These are phyloP conservation scores for Cassiopea andromeda DNA, from an alignment of 30 jellyfish, hydroid and myxozoan species.

Conservation along the genomic window DNA sequence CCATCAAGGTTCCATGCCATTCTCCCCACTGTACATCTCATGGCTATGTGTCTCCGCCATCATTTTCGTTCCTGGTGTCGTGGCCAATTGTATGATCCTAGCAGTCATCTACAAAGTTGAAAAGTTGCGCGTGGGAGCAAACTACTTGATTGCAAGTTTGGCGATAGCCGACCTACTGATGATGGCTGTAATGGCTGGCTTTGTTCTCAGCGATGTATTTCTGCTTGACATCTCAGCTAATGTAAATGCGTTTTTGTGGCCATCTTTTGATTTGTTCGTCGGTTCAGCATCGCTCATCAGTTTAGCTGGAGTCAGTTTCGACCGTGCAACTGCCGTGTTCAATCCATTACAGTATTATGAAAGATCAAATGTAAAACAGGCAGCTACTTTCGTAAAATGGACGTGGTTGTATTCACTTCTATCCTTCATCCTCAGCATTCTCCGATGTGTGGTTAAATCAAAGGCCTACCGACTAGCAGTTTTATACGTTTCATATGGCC, in stretches of 20 bases:
- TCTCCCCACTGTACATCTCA: slow-evolving; percentile 44
- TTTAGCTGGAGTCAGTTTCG: slow-evolving; percentile 88
- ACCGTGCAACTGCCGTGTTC: slow-evolving; percentile 78
- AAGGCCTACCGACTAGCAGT: slow-evolving; percentile 34
- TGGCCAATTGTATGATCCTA: slow-evolving; percentile 72
- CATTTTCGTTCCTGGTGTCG: slow-evolving; percentile 69
- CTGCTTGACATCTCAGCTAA: slow-evolving; percentile 33
- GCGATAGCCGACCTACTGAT: slow-evolving; percentile 80
- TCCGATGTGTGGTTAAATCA: slow-evolving; percentile 36
- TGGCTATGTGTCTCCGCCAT: slow-evolving; percentile 66
- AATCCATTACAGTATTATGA: slow-evolving; percentile 69
- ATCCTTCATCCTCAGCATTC: slow-evolving; percentile 42
- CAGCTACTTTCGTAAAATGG: slow-evolving; percentile 25
- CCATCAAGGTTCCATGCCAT: neutral
- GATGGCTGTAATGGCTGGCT: slow-evolving; percentile 63
- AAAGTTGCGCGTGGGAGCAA: slow-evolving; percentile 75
- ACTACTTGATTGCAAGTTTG: slow-evolving; percentile 66
- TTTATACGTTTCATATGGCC: slow-evolving; percentile 16
- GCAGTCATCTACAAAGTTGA: slow-evolving; percentile 28
- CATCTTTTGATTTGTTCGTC: slow-evolving; percentile 66
- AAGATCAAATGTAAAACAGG: slow-evolving; percentile 11
- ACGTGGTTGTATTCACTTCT: slow-evolving; percentile 67
- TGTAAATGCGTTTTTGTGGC: slow-evolving; percentile 23
- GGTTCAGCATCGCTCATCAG: slow-evolving; percentile 84
- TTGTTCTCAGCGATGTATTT: slow-evolving; percentile 43